Base-by-base conservation (phyloP, 2,888 invertebrate genomes). In the Drosophila incognita region DNA sequence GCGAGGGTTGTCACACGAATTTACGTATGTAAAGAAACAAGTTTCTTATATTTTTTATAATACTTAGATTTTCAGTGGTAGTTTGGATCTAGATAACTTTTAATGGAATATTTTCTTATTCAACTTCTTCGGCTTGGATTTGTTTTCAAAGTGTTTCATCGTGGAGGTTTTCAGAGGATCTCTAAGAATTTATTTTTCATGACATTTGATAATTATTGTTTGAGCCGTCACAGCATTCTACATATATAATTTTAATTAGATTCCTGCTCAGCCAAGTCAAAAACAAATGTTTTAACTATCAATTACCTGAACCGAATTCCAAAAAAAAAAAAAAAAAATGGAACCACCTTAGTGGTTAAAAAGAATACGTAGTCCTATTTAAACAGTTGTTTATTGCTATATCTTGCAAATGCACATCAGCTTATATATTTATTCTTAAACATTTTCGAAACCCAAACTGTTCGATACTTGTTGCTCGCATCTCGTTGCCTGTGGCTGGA, bases 1-100 rank as follows among this genome's bases (percentile, higher is more conserved):
- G 35, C 78, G 79, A 78, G 77, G 67, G 58, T 4, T 1, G 52
- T 13, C 15, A 18, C 29, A 33, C 3, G 29, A 59, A 18, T 65
- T 46, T 46, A 24, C 46, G 24, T 24, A 4, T 60, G 24, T 15
- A 15, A 13, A 21, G 7, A 4, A 46, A 4, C 13, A 46, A 7
- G 7, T 21, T 46, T 21, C 4, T 24, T 24, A 1, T 21, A 13
- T 11, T 21, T 42, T 4, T 13, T 21, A 21, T 11, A 13, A 13
- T 21, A 13, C 13, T 13, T 13, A 0, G 3, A 13, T 42, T 42
- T 42, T 21, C 21, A n/a, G 5, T 40, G n/a, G 10, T 11, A 10
- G n/a, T n/a, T 40, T 40, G 11, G n/a, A 5, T 11, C n/a, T 40
- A 40, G n/a, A 11, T 10, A 40, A 11, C 11, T 40, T 40, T n/a